Percentiles rank a stretch among this genome's conserved stretches.
Conservation (phyloP, 1,140 invertebrate species). For the Drosophila arawakana region DNA sequence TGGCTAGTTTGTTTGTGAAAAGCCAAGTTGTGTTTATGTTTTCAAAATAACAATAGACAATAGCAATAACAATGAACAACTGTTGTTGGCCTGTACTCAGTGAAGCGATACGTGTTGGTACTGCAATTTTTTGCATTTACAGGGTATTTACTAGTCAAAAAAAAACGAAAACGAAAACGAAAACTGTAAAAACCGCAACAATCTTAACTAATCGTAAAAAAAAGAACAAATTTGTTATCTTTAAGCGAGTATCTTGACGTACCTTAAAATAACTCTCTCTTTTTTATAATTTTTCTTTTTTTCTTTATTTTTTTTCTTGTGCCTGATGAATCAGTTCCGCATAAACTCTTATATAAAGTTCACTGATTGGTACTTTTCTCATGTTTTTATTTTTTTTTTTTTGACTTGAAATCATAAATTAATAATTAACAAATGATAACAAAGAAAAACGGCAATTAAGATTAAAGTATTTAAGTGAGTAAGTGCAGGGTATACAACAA, state of each 20-base stretch:
- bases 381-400: background rate
- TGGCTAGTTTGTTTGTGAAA: constrained; percentile 21
- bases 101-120: constrained; percentile 16
- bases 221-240: background rate
- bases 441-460: background rate
- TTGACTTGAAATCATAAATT: background rate
- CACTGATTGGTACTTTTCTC: background rate
- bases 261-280: background rate
- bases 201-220: constrained; percentile 1
- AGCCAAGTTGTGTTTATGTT: background rate
- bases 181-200: background rate
- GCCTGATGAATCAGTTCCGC: background rate
- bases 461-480: background rate
- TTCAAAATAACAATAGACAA: constrained; percentile 28
- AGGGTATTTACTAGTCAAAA: background rate
- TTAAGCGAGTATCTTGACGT: background rate
- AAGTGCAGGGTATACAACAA: constrained; percentile 5
- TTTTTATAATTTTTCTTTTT: too few species aligned
- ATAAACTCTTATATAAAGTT: background rate
- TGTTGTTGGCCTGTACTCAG: constrained; percentile 14
- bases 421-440: background rate
- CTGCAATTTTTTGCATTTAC: background rate
- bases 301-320: too few species aligned
- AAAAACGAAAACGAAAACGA: background rate
- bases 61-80: constrained; percentile 8